phyloP scores from a whole-genome alignment of 2,888 invertebrate species.

The Athalia cordata region DNA sequence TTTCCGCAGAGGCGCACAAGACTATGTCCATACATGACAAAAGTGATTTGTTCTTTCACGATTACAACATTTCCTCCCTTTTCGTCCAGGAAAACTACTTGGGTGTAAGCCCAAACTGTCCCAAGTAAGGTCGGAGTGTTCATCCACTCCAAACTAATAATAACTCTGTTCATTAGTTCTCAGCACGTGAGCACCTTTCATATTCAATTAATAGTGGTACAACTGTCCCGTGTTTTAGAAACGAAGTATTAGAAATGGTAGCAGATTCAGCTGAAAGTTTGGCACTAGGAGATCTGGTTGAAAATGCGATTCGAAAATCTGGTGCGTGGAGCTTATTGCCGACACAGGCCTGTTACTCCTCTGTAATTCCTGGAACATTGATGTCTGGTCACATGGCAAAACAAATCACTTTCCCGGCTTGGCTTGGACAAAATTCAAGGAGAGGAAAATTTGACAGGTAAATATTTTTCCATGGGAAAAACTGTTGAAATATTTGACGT shows the following conservation, averaged over 20 bases:
- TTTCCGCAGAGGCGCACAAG: constrained; percentile 86
- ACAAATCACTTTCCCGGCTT: constrained; percentile 93
- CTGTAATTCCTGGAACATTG: constrained; percentile 91
- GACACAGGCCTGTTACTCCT: constrained; percentile 90
- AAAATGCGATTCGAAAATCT: constrained; percentile 85
- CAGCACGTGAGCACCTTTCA: constrained; percentile 17
- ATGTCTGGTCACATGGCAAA: constrained; percentile 87
- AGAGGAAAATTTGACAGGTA: constrained; percentile 87
- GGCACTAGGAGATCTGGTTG: constrained; percentile 89
- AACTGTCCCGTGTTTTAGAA: constrained; percentile 66
- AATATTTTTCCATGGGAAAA: constrained; percentile 53
- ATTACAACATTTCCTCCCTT: constrained; percentile 96
- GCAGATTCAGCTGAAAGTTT: constrained; percentile 91
- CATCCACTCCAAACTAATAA: neutral
- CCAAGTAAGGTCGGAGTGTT: constrained; percentile 76
- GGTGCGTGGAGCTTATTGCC: constrained; percentile 94
- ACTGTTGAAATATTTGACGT: too few relatives aligned
- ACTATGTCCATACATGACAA: constrained; percentile 87
- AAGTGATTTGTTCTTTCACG: constrained; percentile 95
- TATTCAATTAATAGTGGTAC: constrained; percentile 60
- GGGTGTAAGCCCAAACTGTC: constrained; percentile 84
- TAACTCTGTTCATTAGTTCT: neutral
- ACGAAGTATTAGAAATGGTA: constrained; percentile 80
- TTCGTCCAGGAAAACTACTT: constrained; percentile 99
- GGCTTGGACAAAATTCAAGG: constrained; percentile 97